These are phyloP conservation scores for Perognathus longimembris DNA, from an alignment of 2,113 vertebrate genomes.

Conservation along the genomic window DNA sequence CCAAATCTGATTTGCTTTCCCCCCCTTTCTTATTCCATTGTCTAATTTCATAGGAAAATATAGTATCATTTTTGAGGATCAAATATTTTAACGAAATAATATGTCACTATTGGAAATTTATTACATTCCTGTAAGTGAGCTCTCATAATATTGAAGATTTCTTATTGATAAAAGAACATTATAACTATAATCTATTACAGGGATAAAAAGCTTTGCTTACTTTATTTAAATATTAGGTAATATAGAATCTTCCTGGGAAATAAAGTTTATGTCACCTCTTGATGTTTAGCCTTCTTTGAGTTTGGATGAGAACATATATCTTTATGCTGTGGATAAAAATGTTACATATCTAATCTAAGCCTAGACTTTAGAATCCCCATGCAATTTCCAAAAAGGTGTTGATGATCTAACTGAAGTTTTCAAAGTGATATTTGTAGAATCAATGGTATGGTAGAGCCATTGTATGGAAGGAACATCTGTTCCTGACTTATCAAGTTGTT, in stretches of 20 bases:
- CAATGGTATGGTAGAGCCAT: neutral
- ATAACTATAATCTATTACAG: neutral
- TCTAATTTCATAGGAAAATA: neutral
- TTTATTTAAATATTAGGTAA: neutral
- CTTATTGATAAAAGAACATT: neutral
- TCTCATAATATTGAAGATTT: neutral
- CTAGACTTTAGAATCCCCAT: neutral
- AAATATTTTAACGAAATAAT: conserved; percentile 26
- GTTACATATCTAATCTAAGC: neutral
- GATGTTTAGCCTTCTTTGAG: neutral
- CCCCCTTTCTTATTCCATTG: neutral
- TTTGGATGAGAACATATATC: neutral
- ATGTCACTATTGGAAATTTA: conserved; percentile 7
- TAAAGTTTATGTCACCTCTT: neutral
- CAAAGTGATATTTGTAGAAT: neutral
- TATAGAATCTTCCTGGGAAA: neutral
- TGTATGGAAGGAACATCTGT: neutral
- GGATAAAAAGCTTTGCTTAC: neutral
- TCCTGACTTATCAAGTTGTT: neutral
- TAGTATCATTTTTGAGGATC: neutral
- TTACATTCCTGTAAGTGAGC: neutral
- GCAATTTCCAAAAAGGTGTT: neutral
- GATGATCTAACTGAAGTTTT: conserved; percentile 7
- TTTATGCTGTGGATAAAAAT: neutral
- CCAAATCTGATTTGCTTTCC: neutral